A percentile compares a stretch with the other conserved stretches of the same genome.
These are phyloP conservation scores for Eumerus sabulonum DNA, from an alignment of 2,888 invertebrate species.

Conservation along the genomic window DNA sequence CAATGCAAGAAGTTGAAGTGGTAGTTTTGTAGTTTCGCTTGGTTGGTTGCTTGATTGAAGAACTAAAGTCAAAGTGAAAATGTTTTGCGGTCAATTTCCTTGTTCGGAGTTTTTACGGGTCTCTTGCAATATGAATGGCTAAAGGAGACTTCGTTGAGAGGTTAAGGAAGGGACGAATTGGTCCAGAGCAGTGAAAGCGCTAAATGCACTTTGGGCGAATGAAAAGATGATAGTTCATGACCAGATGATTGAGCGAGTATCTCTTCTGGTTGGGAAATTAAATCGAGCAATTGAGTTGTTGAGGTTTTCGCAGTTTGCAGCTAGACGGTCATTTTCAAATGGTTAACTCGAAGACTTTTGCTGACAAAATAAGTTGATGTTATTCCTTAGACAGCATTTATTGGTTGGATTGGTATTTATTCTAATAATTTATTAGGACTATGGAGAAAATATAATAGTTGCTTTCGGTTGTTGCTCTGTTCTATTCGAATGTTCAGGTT, in stretches of 20 bases:
- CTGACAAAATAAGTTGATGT: too few species aligned
- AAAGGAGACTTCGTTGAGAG: neutral
- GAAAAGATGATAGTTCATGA: conserved; percentile 14
- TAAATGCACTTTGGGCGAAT: conserved; percentile 12
- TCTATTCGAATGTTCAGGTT: too few species aligned
- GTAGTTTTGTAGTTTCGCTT: conserved; percentile 33
- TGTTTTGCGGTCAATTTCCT: conserved; percentile 63
- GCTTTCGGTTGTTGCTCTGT: too few species aligned
- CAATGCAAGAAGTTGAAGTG: conserved; percentile 27
- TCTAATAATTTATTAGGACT: too few species aligned
- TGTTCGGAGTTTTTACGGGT: conserved; percentile 26
- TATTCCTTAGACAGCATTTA: too few species aligned
- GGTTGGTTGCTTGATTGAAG: conserved; percentile 50
- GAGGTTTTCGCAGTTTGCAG: too few species aligned
- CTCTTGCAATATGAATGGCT: too few species aligned
- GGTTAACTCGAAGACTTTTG: too few species aligned
- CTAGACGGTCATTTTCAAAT: too few species aligned
- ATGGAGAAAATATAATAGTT: too few species aligned
- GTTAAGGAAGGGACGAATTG: neutral
- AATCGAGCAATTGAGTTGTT: conserved; percentile 13
- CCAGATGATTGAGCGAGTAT: conserved; percentile 10
- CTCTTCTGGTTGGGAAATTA: conserved; percentile 10
- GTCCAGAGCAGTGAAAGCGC: neutral
- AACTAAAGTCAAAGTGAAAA: conserved; percentile 59
- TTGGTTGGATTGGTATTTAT: too few species aligned